These are phyloP conservation scores for Fabriciana adippe DNA, from an alignment of 2,888 invertebrate species.

Conservation along the genomic window DNA sequence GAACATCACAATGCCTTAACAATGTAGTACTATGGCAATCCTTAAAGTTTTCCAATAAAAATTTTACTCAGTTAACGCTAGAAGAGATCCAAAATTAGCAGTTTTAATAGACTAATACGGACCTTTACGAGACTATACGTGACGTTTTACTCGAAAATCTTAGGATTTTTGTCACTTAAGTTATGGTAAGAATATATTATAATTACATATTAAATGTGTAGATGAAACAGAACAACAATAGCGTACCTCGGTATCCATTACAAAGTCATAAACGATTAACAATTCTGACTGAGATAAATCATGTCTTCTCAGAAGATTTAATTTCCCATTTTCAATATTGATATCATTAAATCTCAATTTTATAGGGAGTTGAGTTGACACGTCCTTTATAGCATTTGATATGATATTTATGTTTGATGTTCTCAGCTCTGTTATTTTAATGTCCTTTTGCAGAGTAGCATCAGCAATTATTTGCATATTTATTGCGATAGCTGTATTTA, in stretches of 20 bases:
- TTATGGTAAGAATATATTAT: not conserved
- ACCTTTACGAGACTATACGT: too few relatives aligned
- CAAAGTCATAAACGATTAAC: not conserved
- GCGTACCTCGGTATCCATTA: conserved; percentile 7
- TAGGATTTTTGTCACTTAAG: too few relatives aligned
- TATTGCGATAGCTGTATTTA: conserved; percentile 9
- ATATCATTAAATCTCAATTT: not conserved
- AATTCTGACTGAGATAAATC: not conserved
- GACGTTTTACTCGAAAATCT: too few relatives aligned
- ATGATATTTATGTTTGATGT: conserved; percentile 1
- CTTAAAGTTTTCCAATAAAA: too few relatives aligned
- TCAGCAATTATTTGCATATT: conserved; percentile 11
- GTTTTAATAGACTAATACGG: too few relatives aligned
- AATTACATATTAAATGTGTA: not conserved
- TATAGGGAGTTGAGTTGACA: not conserved
- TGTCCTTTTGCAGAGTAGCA: conserved; percentile 1
- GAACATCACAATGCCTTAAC: too few relatives aligned
- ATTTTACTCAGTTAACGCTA: too few relatives aligned
- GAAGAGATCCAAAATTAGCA: too few relatives aligned
- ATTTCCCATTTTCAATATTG: not conserved
- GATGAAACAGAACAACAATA: not conserved
- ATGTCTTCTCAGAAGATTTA: not conserved
- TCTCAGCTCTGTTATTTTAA: not conserved
- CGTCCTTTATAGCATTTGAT: conserved; percentile 2
- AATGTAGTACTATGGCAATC: too few relatives aligned